phyloP scores from a whole-genome alignment of 2,888 invertebrate genomes.

The Cetonia aurata region DNA sequence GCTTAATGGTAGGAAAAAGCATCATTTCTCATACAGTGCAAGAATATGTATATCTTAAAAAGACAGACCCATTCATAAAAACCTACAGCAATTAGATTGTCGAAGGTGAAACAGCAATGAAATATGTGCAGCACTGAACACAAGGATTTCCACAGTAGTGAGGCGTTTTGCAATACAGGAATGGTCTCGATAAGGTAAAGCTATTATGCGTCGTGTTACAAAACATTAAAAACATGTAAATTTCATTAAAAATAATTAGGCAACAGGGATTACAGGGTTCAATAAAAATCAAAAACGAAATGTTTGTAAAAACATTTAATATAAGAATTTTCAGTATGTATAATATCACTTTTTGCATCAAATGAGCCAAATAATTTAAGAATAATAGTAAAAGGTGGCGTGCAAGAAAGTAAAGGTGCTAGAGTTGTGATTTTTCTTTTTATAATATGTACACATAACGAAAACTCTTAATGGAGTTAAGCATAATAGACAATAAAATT shows the following conservation, averaged over 20 bases:
- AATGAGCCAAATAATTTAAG: constrained; percentile 24
- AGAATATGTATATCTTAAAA: not conserved
- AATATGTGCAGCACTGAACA: not conserved
- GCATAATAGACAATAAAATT: constrained; percentile 23
- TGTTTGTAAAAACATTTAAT: constrained; percentile 43
- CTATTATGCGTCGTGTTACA: too few relatives aligned
- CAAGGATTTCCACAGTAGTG: constrained; percentile 1
- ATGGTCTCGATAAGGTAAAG: too few relatives aligned
- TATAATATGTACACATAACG: not conserved
- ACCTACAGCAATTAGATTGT: constrained; percentile 3
- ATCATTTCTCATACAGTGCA: not conserved
- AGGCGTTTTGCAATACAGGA: not conserved
- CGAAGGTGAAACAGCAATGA: not conserved
- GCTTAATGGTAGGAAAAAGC: too few relatives aligned
- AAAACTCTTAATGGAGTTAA: constrained; percentile 1
- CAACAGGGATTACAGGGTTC: not conserved
- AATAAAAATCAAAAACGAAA: constrained; percentile 3
- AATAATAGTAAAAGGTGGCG: constrained; percentile 23
- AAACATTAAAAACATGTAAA: not conserved
- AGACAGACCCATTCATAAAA: constrained; percentile 5
- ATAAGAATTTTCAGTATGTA: constrained; percentile 39
- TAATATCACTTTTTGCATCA: constrained; percentile 44
- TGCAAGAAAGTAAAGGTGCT: constrained; percentile 34
- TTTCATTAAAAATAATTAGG: too few relatives aligned
- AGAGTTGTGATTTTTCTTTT: too few relatives aligned